Base-by-base conservation (phyloP, 2,113 vertebrate species). In the Osmerus eperlanus region DNA sequence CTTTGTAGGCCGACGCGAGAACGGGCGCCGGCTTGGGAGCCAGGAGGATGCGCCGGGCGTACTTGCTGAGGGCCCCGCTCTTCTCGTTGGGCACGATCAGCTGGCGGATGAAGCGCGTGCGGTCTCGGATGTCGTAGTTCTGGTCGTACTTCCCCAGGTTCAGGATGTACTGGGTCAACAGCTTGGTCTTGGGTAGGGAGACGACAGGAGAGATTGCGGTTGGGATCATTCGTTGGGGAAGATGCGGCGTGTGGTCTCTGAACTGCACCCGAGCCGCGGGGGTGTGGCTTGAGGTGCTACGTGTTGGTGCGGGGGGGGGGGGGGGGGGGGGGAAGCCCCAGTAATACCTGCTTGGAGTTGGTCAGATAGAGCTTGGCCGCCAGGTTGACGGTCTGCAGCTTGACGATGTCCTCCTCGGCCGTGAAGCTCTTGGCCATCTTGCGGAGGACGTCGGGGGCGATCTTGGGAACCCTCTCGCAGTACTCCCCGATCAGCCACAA, bases 81-180 rank as follows among this genome's bases (percentile, higher is more conserved):
- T 96, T 97, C 89, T 97, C 96, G 75, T 90, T 96, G 74, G 96
- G 97, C 89, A 99, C 96, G 75, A 99, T 99, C 88, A 99, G 96
- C 92, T 99, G 97, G 73, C 96, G 93, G 85, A 99, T 96, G 91
- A 99, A 99, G 88, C 97, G 95, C 32, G 97, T 97, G 81, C 96
- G 95, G 92, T 99, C 97, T 90, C 97, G 91, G 91, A 99, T 99
- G 89, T 99, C 97, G 66, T 99, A 99, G 94, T 93, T 99, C 91
- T 95, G 96, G 94, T 99, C 97, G 80, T 99, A 99, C 86, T 97
- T 98, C 87, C 95, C 93, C 75, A 99, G 93, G 90, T 98, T 99
- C 88, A 99, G 94, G 91, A 99, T 95, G 73, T 99, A 98, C 93
- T 99, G 97, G 85, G 96, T 98, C 92, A 98, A 92, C 91, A 99